Base-by-base conservation (phyloP, 2,113 vertebrate species). In the Boulengeromyrus knoepffleri region DNA sequence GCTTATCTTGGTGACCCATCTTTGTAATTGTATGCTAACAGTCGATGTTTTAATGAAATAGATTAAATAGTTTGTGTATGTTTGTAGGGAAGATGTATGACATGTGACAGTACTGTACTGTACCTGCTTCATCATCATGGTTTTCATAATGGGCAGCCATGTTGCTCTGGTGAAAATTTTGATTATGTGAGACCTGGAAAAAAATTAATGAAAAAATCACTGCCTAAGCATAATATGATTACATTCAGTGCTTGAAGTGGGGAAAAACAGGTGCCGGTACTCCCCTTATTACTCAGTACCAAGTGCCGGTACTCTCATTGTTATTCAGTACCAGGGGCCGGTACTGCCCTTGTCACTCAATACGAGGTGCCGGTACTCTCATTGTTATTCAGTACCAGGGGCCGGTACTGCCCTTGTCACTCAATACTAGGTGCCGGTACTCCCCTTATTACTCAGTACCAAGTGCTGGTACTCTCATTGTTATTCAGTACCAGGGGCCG, bases 91-190 rank as follows among this genome's bases (percentile, higher is more conserved):
- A 77, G 17, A 36, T 77, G 70, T 15, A 39, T 80, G 90, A 27
- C 87, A 47, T 46, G 88, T 17, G 84, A 91, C 2, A 89, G 49
- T 3, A 87, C 90, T 91, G 88, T 91, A 96, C 96, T 91, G 87
- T 90, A 96, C 96, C 95, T 89, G 92, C 88, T 93, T 95, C 95
- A 92, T 93, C 90, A 89, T 95, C 90, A 89, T 96, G 93, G 91
- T 95, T 96, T 93, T 95, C 95, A 92, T 90, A 93, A 92, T 83
- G 92, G 50, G 93, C 93, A 83, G 92, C 88, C 50, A 92, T 31
- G 62, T 92, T 91, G 39, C 88, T 58, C 53, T 90, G 85, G n/a
- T 89, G 87, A 86, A 91, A 2, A 84, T 66, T 94, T 88, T 92
- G 84, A 47, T 91, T 92, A 90, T 93, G 90, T 49, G 93, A 93